Evolutionary conservation across 1,140 invertebrate species (phyloP).

Genomic region (Euschistus heros): DNA sequence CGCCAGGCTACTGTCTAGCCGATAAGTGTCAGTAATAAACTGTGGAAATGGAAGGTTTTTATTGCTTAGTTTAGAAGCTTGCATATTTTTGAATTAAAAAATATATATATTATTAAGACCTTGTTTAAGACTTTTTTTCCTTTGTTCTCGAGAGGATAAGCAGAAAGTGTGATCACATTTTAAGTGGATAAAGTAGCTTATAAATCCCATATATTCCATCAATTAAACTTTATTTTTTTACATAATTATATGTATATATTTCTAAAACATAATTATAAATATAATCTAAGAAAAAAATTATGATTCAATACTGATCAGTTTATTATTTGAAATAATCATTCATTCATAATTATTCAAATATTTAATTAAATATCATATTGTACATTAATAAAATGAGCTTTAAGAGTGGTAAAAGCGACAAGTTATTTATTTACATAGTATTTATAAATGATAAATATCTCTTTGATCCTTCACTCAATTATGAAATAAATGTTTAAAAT

Average conservation of each 20-base stretch:
- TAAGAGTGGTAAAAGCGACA: background rate
- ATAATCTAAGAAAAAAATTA: background rate
- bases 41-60: background rate
- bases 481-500: background rate
- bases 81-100: background rate
- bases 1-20: background rate
- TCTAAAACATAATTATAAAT: background rate
- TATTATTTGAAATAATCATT: background rate
- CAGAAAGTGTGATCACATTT: slow-evolving; percentile 1
- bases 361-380: background rate
- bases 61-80: background rate
- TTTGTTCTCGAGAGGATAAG: background rate
- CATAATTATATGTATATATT: background rate
- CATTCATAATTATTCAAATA: background rate
- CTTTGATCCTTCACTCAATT: background rate
- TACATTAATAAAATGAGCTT: background rate
- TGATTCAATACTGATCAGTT: background rate
- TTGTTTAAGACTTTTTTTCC: background rate
- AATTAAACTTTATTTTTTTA: slow-evolving; percentile 6
- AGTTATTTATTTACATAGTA: background rate
- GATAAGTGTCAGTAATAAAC: background rate
- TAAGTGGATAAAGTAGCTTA: background rate
- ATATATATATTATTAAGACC: background rate
- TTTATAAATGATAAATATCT: background rate
- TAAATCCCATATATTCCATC: background rate